phyloP scores from a whole-genome alignment of 2,113 vertebrate species.

The Salvelinus sp. region DNA sequence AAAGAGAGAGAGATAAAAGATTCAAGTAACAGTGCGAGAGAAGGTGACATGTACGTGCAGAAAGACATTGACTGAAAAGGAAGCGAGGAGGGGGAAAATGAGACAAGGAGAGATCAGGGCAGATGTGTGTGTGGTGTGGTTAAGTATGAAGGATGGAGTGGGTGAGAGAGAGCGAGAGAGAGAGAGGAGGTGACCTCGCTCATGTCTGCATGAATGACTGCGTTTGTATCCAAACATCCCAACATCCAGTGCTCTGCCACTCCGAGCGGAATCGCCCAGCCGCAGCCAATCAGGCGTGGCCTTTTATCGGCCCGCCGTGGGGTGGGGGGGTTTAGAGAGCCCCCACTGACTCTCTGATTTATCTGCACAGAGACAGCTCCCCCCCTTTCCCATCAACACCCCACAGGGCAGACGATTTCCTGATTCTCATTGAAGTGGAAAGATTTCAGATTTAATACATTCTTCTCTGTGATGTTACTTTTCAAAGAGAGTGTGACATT shows the following conservation, averaged over 20 bases:
- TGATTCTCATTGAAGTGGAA: conserved; percentile 65
- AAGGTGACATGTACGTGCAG: too few relatives aligned
- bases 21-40: conserved; percentile 3
- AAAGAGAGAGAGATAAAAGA: conserved; percentile 4
- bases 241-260: conserved; percentile 62
- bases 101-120: conserved; percentile 2
- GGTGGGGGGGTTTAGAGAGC: conserved; percentile 43
- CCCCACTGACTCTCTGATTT: conserved; percentile 67
- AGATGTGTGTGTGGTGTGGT: background rate
- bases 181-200: conserved; percentile 58
- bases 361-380: conserved; percentile 60
- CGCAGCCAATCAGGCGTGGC: conserved; percentile 70
- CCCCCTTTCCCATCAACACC: conserved; percentile 53
- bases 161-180: conserved; percentile 23
- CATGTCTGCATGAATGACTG: conserved; percentile 62
- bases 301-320: conserved; percentile 68
- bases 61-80: too few relatives aligned
- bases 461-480: conserved; percentile 42
- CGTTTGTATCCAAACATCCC: conserved; percentile 70
- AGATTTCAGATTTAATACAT: conserved; percentile 47
- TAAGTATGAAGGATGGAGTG: conserved; percentile 20
- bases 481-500: conserved; percentile 23
- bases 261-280: conserved; percentile 58
- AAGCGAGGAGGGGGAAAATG: background rate
- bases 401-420: conserved; percentile 64